Conservation (phyloP, 2,113 vertebrate species). For the Aleadryas rufinucha region DNA sequence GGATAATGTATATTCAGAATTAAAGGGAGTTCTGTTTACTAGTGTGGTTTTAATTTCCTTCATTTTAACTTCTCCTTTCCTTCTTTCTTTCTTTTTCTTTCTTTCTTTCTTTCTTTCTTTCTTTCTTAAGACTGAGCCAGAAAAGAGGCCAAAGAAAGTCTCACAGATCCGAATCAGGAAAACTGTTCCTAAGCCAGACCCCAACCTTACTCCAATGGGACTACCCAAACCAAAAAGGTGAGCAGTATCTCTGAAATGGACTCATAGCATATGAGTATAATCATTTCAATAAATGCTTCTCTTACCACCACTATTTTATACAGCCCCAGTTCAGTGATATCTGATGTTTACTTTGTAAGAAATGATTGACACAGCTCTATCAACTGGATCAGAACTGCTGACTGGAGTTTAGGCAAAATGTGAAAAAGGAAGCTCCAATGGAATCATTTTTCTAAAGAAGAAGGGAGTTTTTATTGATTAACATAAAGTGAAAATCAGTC, state of each 20-base stretch:
- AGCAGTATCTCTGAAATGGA: neutral
- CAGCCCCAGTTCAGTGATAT: neutral
- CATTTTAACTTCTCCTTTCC: neutral
- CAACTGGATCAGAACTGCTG: neutral
- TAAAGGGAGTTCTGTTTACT: neutral
- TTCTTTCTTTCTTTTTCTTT: neutral
- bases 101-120: neutral
- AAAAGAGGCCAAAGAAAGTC: slow-evolving; percentile 83
- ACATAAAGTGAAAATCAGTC: neutral
- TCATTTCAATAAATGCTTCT: neutral
- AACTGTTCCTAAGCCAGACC: slow-evolving; percentile 85
- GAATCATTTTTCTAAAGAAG: neutral
- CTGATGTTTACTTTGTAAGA: neutral
- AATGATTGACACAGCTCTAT: neutral
- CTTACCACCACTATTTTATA: neutral
- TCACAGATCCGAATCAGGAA: slow-evolving; percentile 94
- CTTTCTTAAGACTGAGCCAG: slow-evolving; percentile 59
- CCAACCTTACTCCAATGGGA: slow-evolving; percentile 93
- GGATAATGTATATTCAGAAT: neutral
- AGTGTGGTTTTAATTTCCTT: neutral
- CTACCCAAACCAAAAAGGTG: slow-evolving; percentile 93
- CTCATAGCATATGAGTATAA: neutral
- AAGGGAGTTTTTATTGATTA: neutral
- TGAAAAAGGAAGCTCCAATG: neutral
- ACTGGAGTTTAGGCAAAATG: neutral